phyloP scores from a whole-genome alignment of 2,113 vertebrate species.

The Fregata magnificens region DNA sequence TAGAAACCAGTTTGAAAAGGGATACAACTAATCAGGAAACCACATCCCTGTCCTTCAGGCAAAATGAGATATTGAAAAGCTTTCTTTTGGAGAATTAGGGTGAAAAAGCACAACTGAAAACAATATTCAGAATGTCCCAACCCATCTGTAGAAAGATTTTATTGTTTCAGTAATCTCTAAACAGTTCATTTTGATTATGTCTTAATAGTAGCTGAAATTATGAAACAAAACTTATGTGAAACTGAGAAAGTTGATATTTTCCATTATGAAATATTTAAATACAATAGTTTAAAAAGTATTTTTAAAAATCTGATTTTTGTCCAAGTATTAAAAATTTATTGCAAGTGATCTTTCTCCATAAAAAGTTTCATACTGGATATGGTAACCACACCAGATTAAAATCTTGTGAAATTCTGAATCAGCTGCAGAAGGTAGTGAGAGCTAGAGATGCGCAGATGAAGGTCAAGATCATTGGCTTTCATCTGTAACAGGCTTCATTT shows the following conservation, averaged over 20 bases:
- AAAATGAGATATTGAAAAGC: constrained; percentile 11
- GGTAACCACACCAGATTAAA: background rate
- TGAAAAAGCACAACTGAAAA: constrained; percentile 24
- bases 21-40: constrained; percentile 26
- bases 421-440: background rate
- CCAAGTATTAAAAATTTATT: background rate
- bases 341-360: background rate
- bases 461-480: background rate
- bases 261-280: constrained; percentile 11
- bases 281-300: background rate
- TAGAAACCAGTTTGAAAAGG: constrained; percentile 23
- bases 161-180: constrained; percentile 40
- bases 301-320: background rate
- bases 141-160: constrained; percentile 28
- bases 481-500: background rate
- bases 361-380: background rate
- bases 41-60: constrained; percentile 15
- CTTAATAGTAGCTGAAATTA: background rate
- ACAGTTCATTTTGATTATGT: constrained; percentile 8
- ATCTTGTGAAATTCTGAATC: background rate
- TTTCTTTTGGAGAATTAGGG: background rate
- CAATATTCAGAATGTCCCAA: background rate
- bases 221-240: constrained; percentile 6
- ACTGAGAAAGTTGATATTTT: background rate
- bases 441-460: background rate